Percentiles rank a stretch among this genome's conserved stretches.
phyloP scores from a whole-genome alignment of 2,888 invertebrate species.

The Phragmatobia fuliginosa region DNA sequence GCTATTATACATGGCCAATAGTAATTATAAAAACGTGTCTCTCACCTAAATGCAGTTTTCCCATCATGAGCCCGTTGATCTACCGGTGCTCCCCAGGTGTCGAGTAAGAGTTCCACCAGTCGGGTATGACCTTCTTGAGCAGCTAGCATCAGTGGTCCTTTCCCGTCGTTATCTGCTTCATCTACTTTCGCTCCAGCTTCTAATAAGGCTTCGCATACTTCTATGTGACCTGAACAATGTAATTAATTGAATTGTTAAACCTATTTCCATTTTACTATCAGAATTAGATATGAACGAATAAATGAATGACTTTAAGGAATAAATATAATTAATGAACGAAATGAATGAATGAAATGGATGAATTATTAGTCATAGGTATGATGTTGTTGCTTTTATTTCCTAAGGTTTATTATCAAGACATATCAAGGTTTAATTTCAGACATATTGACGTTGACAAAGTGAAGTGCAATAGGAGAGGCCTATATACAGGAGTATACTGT shows the following conservation, averaged over 20 bases:
- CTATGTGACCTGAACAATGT: constrained; percentile 88
- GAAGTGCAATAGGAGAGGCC: too few relatives aligned
- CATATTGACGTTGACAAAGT: too few relatives aligned
- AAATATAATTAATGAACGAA: too few relatives aligned
- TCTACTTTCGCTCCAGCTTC: constrained; percentile 96
- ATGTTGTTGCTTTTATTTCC: too few relatives aligned
- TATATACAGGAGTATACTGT: too few relatives aligned
- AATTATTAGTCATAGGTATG: too few relatives aligned
- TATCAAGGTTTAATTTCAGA: too few relatives aligned
- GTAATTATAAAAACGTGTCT: too few relatives aligned
- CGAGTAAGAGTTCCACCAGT: constrained; percentile 89
- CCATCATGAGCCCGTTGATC: constrained; percentile 96
- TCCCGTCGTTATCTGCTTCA: constrained; percentile 96
- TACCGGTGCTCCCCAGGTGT: constrained; percentile 92
- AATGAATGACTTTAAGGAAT: too few relatives aligned
- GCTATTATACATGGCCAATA: too few relatives aligned
- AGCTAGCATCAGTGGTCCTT: constrained; percentile 94
- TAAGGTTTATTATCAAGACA: too few relatives aligned
- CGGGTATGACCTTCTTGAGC: constrained; percentile 94
- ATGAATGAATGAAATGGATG: too few relatives aligned
- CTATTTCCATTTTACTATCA: background rate
- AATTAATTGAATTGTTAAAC: background rate
- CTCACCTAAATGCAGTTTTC: constrained; percentile 93
- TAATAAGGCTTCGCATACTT: constrained; percentile 92
- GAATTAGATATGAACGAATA: background rate